A percentile compares a stretch with the other conserved stretches of the same genome.
phyloP scores from a whole-genome alignment of 2,113 vertebrate species.

The Antechinus flavipes region DNA sequence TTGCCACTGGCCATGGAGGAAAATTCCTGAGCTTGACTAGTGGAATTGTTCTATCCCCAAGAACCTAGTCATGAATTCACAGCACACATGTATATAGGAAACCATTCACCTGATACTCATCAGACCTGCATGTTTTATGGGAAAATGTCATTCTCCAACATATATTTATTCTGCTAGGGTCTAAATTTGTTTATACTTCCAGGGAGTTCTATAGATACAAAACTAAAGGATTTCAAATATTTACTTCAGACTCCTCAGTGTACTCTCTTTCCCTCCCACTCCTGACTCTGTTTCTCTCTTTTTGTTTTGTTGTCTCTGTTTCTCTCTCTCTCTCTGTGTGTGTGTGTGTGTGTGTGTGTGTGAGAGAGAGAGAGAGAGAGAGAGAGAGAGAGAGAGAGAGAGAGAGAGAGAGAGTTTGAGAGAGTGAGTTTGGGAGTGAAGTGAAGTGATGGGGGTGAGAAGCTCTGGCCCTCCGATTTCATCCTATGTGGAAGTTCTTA shows the following conservation, averaged over 20 bases:
- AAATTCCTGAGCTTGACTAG: neutral
- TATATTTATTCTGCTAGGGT: neutral
- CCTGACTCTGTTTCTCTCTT: too few relatives aligned
- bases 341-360: neutral
- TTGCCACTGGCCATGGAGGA: neutral
- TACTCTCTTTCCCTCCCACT: too few relatives aligned
- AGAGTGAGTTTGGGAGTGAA: too few relatives aligned
- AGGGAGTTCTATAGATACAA: neutral
- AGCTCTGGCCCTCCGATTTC: neutral
- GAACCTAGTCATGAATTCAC: neutral
- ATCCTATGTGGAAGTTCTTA: neutral
- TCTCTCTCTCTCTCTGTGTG: neutral
- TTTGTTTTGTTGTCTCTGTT: too few relatives aligned
- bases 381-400: too few relatives aligned
- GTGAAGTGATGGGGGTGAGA: neutral
- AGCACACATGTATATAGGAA: neutral
- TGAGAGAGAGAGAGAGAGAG: too few relatives aligned
- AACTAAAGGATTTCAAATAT: slow-evolving; percentile 1
- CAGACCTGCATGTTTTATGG: neutral
- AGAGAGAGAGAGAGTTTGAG: too few relatives aligned
- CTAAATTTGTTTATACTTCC: neutral
- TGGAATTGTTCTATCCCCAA: neutral
- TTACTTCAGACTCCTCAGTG: neutral
- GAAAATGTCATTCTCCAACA: neutral
- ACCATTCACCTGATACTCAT: neutral